phyloP scores from a whole-genome alignment of 2,888 invertebrate genomes.

The Endomychus coccineus region DNA sequence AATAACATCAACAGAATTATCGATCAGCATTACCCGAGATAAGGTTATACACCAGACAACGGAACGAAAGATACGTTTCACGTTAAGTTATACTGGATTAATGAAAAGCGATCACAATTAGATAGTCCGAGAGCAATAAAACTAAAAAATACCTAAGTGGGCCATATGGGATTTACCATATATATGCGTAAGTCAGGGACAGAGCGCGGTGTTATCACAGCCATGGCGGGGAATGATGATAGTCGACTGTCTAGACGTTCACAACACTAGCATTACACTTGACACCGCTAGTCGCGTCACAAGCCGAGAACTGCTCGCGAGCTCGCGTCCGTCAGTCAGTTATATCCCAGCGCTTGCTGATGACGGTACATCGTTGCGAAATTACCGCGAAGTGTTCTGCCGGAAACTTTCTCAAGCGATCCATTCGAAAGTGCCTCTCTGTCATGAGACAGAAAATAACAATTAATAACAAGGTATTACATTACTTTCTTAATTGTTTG shows the following conservation, averaged over 20 bases:
- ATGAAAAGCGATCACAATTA: too few relatives aligned
- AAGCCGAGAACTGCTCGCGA: too few relatives aligned
- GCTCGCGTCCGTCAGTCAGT: too few relatives aligned
- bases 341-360: constrained; percentile 19
- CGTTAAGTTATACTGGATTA: too few relatives aligned
- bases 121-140: too few relatives aligned
- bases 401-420: constrained; percentile 34
- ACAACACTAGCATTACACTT: constrained; percentile 31
- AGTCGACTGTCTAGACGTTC: constrained; percentile 37
- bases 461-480: constrained; percentile 41
- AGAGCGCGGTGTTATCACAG: constrained; percentile 34
- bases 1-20: too few relatives aligned
- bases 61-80: too few relatives aligned
- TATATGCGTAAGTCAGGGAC: constrained; percentile 36
- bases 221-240: constrained; percentile 24
- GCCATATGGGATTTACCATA: constrained; percentile 31
- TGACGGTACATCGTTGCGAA: too few relatives aligned
- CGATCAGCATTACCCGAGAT: too few relatives aligned
- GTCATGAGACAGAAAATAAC: constrained; percentile 42
- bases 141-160: too few relatives aligned
- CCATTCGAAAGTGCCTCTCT: constrained; percentile 39
- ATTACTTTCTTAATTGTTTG: too few relatives aligned
- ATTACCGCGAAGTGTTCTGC: constrained; percentile 18
- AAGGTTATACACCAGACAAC: too few relatives aligned
- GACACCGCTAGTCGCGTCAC: constrained; percentile 27